Percentiles rank a stretch among this genome's conserved stretches.
Conservation (phyloP, 2,888 invertebrate genomes). For the Tiphia femorata region DNA sequence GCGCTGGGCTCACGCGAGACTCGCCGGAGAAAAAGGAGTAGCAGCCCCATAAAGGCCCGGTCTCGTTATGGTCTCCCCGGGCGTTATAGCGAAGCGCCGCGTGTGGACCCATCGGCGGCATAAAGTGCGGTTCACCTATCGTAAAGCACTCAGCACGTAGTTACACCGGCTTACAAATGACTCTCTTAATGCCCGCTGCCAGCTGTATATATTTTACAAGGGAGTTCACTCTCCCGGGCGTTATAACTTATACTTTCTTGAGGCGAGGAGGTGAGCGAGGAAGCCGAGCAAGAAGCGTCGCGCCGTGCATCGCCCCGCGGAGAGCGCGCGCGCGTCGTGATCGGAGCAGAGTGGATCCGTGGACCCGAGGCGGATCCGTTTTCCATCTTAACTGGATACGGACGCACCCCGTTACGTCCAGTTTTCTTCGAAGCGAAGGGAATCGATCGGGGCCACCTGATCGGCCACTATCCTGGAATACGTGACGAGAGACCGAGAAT, state of each 20-base stretch:
- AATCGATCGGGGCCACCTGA: conserved; percentile 41
- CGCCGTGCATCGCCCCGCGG: too few species aligned
- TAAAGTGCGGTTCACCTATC: conserved; percentile 48
- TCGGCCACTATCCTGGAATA: conserved; percentile 4
- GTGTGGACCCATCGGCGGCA: conserved; percentile 37
- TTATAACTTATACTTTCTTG: conserved; percentile 60
- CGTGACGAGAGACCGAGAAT: conserved; percentile 7
- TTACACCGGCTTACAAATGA: conserved; percentile 57
- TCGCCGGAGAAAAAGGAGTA: conserved; percentile 24
- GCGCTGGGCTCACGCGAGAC: conserved; percentile 17
- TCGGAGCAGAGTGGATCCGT: conserved; percentile 37
- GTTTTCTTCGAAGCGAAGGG: conserved; percentile 44
- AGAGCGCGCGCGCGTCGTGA: too few species aligned
- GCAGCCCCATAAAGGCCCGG: conserved; percentile 33
- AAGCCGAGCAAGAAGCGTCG: too few species aligned
- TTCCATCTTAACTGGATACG: conserved; percentile 46
- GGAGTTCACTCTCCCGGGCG: conserved; percentile 42
- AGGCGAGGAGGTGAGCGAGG: too few species aligned
- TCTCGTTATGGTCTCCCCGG: conserved; percentile 34
- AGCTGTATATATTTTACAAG: conserved; percentile 54
- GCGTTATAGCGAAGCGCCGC: conserved; percentile 26
- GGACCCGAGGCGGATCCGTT: conserved; percentile 42
- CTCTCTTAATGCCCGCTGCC: conserved; percentile 56
- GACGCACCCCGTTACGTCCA: conserved; percentile 46
- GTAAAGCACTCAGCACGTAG: conserved; percentile 51